A percentile compares a stretch with the other conserved stretches of the same genome.
Conservation (phyloP, 1,140 invertebrate species). For the Drosophila punjabiensis region DNA sequence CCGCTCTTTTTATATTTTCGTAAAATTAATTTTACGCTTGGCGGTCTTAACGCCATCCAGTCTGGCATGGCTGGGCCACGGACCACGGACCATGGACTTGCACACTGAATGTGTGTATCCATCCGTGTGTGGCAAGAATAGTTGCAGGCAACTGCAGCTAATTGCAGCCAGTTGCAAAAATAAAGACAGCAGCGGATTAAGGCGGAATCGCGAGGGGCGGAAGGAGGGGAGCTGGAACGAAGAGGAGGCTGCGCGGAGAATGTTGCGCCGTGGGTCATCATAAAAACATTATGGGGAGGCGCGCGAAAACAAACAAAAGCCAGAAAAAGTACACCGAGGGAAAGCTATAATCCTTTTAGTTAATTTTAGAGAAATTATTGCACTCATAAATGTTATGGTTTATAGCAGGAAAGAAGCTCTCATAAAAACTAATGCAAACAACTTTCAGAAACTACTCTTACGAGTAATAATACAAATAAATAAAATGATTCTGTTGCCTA, state of each 20-base stretch:
- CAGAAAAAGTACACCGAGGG: constrained; percentile 10
- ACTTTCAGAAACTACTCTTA: not conserved
- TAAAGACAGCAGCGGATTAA: constrained; percentile 79
- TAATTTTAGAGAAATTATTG: not conserved
- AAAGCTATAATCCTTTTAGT: not conserved
- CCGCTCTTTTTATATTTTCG: constrained; percentile 35
- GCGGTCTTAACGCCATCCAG: constrained; percentile 53
- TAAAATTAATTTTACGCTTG: constrained; percentile 76
- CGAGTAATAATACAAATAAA: too few relatives aligned
- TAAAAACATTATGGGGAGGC: constrained; percentile 79
- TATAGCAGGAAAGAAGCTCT: not conserved
- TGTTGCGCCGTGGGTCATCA: constrained; percentile 74
- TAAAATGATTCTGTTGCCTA: not conserved
- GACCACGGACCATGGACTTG: constrained; percentile 11
- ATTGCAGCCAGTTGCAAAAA: constrained; percentile 77
- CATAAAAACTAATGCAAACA: not conserved
- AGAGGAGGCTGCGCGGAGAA: constrained; percentile 39
- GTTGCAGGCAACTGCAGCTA: constrained; percentile 71
- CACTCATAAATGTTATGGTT: not conserved
- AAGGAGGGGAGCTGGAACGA: not conserved
- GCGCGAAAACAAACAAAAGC: constrained; percentile 67
- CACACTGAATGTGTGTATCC: constrained; percentile 12
- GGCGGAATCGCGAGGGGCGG: not conserved
- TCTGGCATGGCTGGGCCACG: constrained; percentile 28
- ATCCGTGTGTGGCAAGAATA: constrained; percentile 55